Conservation (phyloP, 2,113 vertebrate genomes). For the Erythrolamprus reginae region DNA sequence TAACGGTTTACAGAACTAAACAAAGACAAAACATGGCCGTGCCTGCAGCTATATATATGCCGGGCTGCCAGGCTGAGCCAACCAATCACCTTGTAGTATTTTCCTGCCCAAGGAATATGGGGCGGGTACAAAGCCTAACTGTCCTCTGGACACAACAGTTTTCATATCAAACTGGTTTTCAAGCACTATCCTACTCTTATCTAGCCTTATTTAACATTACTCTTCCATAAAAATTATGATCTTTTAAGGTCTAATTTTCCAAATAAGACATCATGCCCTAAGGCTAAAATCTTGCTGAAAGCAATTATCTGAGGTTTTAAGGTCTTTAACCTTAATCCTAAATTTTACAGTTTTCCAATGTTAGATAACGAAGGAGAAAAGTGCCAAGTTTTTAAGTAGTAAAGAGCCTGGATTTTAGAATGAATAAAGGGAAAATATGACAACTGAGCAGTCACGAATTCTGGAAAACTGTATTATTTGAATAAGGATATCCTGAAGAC, state of each 20-base stretch:
- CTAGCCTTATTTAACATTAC: not conserved
- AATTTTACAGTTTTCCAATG: not conserved
- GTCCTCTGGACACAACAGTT: no score
- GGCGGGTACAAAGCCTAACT: no score
- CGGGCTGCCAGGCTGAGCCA: no score
- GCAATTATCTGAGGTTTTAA: not conserved
- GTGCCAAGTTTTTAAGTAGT: not conserved
- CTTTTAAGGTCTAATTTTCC: not conserved
- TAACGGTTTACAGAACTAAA: no score
- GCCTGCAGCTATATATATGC: no score
- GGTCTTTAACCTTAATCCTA: not conserved
- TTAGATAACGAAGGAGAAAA: not conserved
- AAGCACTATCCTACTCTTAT: not conserved
- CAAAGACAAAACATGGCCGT: no score
- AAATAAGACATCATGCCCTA: not conserved
- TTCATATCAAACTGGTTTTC: not conserved
- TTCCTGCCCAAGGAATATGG: no score
- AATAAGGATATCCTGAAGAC: not conserved
- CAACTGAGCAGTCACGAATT: not conserved
- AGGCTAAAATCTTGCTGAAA: not conserved
- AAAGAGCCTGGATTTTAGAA: not conserved
- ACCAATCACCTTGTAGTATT: no score
- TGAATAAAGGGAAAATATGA: not conserved
- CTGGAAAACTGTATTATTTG: not conserved
- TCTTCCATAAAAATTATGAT: not conserved